Evolutionary conservation across 2,113 vertebrate species (phyloP).

Genomic region (Datnioides undecimradiatus): DNA sequence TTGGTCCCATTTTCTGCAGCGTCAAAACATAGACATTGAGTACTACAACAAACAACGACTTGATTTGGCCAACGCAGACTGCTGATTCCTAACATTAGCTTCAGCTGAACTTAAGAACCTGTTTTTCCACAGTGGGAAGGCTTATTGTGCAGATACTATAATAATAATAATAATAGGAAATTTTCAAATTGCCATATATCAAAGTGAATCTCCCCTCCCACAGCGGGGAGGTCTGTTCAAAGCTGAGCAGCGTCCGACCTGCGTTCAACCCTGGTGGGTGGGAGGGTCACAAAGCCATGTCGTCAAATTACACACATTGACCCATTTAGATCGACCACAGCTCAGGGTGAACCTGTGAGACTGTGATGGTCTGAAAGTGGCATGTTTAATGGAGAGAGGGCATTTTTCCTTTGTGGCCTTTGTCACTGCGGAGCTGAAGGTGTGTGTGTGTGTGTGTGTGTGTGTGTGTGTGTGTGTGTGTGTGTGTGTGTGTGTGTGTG

Average conservation of each 20-base stretch:
- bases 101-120: too few species aligned
- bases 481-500: conserved; percentile 12
- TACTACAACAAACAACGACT: too few species aligned
- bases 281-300: conserved; percentile 23
- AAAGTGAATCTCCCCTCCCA: background rate
- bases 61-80: too few species aligned
- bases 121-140: too few species aligned
- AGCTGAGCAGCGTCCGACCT: conserved; percentile 4
- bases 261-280: conserved; percentile 11
- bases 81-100: too few species aligned
- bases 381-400: background rate
- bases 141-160: too few species aligned
- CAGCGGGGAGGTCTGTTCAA: background rate
- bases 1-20: too few species aligned
- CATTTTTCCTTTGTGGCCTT: conserved; percentile 17
- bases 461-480: conserved; percentile 6
- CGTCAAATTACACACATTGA: conserved; percentile 31
- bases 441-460: conserved; percentile 5
- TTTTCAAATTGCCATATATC: background rate
- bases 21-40: too few species aligned
- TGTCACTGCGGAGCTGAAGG: conserved; percentile 19
- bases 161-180: too few species aligned
- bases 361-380: background rate
- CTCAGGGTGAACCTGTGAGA: conserved; percentile 27
- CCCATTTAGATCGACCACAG: conserved; percentile 30